A percentile compares a stretch with the other conserved stretches of the same genome.
Conservation (phyloP, 1,140 invertebrate genomes). For the Galendromus occidentalis region DNA sequence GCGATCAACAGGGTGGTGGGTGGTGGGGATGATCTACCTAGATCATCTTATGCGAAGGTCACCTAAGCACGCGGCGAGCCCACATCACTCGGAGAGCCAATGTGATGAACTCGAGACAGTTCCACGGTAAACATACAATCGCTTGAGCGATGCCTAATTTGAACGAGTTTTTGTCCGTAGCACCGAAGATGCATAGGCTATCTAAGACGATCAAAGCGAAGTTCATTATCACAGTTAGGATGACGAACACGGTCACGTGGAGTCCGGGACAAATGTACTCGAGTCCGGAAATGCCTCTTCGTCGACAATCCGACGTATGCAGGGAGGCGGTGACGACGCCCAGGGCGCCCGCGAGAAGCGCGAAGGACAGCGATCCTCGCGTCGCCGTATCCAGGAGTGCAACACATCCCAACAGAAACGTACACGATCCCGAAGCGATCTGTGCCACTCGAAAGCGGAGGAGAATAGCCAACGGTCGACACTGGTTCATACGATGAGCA, state of each 20-base stretch:
- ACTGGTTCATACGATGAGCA: neutral
- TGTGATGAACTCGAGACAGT: neutral
- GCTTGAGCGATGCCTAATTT: neutral
- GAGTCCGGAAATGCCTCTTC: neutral
- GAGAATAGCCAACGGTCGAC: constrained; percentile 1
- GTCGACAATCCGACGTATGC: neutral
- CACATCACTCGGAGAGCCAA: neutral
- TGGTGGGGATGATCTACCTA: no score
- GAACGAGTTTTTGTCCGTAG: neutral
- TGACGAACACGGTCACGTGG: neutral
- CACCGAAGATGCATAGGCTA: neutral
- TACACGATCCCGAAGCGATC: neutral
- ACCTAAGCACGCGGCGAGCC: neutral
- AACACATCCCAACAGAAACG: constrained; percentile 2
- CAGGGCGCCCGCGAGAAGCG: neutral
- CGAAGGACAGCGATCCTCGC: neutral
- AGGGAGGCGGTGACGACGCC: neutral
- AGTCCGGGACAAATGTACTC: neutral
- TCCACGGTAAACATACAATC: neutral
- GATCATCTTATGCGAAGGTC: neutral
- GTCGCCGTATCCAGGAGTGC: neutral
- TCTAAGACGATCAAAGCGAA: neutral
- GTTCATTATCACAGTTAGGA: neutral
- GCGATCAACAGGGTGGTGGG: no score
- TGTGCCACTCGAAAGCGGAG: neutral